phyloP scores from a whole-genome alignment of 2,797 vertebrate genomes.

The Bovichtus diacanthus region DNA sequence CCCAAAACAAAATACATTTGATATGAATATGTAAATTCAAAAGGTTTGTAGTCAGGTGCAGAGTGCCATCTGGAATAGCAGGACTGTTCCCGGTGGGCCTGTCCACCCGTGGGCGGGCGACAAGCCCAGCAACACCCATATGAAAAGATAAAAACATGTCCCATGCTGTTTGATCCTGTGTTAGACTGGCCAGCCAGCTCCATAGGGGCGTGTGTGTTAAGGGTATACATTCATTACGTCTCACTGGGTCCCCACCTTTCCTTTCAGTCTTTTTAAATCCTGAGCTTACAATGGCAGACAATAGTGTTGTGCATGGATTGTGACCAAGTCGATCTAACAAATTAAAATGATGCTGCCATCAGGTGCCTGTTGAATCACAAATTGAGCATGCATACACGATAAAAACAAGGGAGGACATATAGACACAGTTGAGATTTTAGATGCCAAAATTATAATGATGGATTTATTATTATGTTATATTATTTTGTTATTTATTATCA shows the following conservation, averaged over 20 bases:
- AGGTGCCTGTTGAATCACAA: slow-evolving; percentile 30
- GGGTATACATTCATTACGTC: slow-evolving; percentile 1
- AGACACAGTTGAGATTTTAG: not conserved
- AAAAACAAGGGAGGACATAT: not conserved
- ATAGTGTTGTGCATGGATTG: slow-evolving; percentile 2
- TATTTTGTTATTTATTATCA: not conserved
- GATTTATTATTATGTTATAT: not conserved
- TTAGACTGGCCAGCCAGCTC: slow-evolving; percentile 32
- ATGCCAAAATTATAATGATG: not conserved
- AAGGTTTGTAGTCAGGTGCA: slow-evolving; percentile 52
- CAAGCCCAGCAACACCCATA: slow-evolving; percentile 59
- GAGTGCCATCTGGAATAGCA: slow-evolving; percentile 59
- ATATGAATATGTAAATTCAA: slow-evolving; percentile 40
- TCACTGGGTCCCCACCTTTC: slow-evolving; percentile 11
- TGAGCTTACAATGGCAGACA: slow-evolving; percentile 10
- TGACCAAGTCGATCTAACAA: not conserved
- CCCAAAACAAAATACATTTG: slow-evolving; percentile 22
- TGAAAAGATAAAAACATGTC: slow-evolving; percentile 56
- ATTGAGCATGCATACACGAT: not conserved
- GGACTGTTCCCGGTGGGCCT: slow-evolving; percentile 34
- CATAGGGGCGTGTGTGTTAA: slow-evolving; percentile 1
- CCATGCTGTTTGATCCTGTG: slow-evolving; percentile 54
- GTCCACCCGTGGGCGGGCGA: slow-evolving; percentile 49
- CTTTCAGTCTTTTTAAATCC: slow-evolving; percentile 28
- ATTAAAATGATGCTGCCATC: slow-evolving; percentile 25